Conservation (phyloP, 2,113 vertebrate species). For the Pachycephala philippinensis region DNA sequence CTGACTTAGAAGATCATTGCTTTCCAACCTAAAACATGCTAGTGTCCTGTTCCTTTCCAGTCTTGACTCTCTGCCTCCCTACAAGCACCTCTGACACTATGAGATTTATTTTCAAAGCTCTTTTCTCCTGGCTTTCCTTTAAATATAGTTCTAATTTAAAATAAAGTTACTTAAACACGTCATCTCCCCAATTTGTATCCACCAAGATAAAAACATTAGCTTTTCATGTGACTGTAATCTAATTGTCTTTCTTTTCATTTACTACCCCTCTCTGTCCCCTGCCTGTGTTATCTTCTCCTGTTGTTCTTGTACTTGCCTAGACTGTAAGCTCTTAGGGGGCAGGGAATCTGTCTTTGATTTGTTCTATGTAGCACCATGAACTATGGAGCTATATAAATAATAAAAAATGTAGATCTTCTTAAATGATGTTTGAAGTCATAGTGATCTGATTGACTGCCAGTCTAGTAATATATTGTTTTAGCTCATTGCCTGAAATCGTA, state of each 20-base stretch:
- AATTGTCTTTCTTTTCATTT: slow-evolving; percentile 33
- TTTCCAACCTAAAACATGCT: background rate
- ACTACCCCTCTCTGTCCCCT: slow-evolving; percentile 1
- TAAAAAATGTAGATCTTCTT: slow-evolving; percentile 56
- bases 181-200: background rate
- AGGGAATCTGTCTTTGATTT: slow-evolving; percentile 54
- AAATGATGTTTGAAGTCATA: slow-evolving; percentile 52
- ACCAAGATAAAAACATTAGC: background rate
- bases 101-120: background rate
- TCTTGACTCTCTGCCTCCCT: background rate
- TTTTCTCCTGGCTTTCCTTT: background rate
- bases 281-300: slow-evolving; percentile 41
- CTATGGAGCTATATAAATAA: slow-evolving; percentile 64
- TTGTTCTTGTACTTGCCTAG: slow-evolving; percentile 63
- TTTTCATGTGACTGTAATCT: slow-evolving; percentile 45
- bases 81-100: background rate
- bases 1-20: background rate
- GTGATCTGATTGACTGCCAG: slow-evolving; percentile 47
- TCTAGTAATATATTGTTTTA: background rate
- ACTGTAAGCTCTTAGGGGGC: slow-evolving; percentile 67
- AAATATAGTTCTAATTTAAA: slow-evolving; percentile 2
- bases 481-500: background rate
- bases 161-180: background rate
- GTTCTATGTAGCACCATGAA: slow-evolving; percentile 58
- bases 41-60: background rate